A percentile compares a stretch with the other conserved stretches of the same genome.
Conservation (phyloP, 2,113 vertebrate species). For the Onychorhynchus coronatus region DNA sequence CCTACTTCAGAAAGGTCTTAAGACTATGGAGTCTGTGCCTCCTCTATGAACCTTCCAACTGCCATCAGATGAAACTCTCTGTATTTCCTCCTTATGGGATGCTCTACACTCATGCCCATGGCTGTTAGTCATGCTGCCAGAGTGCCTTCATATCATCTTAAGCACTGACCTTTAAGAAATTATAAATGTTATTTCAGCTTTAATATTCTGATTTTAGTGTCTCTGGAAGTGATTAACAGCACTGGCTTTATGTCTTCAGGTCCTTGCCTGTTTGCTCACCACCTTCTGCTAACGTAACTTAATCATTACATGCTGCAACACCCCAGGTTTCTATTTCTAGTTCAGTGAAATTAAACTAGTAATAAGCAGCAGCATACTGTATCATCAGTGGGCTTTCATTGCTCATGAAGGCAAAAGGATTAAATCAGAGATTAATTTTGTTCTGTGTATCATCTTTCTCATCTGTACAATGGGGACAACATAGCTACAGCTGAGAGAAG, state of each 20-base stretch:
- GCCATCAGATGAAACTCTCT: neutral
- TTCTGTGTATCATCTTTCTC: neutral
- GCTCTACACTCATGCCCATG: neutral
- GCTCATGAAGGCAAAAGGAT: neutral
- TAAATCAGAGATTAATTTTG: neutral
- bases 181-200: conserved; percentile 31
- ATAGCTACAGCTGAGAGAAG: neutral
- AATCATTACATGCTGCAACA: neutral
- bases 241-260: neutral
- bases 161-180: conserved; percentile 27
- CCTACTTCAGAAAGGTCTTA: neutral
- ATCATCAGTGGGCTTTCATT: neutral
- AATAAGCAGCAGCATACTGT: neutral
- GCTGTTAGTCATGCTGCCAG: neutral
- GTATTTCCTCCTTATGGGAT: neutral
- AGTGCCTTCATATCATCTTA: neutral
- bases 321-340: neutral
- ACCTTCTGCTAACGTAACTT: conserved; percentile 18
- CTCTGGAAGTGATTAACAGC: conserved; percentile 16
- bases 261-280: neutral
- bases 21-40: neutral
- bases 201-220: neutral
- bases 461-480: neutral
- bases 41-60: neutral
- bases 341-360: neutral